These are phyloP conservation scores for Limnodromus scolopaceus DNA, from an alignment of 2,797 vertebrate species.

Conservation along the genomic window DNA sequence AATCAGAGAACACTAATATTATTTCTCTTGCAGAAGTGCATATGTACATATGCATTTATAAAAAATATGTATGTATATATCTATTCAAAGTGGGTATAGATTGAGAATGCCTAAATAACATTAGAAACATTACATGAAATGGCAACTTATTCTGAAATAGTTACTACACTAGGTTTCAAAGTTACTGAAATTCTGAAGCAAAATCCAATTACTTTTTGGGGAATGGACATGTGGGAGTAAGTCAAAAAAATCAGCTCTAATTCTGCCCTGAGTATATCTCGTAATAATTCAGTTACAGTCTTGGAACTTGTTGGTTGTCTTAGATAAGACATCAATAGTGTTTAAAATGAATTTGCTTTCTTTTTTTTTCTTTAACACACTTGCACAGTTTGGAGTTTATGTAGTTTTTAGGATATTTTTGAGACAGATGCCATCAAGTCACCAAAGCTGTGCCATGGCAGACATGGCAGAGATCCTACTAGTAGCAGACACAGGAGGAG, in stretches of 20 bases:
- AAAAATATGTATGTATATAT: rapidly evolving
- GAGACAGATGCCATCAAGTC: not conserved
- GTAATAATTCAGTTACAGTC: not conserved
- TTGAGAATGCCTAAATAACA: not conserved
- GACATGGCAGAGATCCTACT: not conserved
- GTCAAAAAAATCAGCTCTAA: not conserved
- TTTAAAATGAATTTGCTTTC: not conserved
- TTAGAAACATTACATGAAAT: not conserved
- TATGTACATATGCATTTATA: not conserved
- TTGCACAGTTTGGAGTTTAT: not conserved
- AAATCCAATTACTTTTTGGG: not conserved
- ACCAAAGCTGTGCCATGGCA: not conserved
- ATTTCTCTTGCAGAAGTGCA: not conserved
- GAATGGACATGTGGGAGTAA: not conserved
- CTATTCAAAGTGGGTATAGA: not conserved
- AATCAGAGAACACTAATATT: not conserved
- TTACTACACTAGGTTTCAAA: not conserved
- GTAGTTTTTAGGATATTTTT: not conserved
- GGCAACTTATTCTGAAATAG: not conserved
- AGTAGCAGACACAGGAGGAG: not conserved
- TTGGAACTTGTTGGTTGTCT: not conserved
- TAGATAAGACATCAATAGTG: rapidly evolving
- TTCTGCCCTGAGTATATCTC: not conserved
- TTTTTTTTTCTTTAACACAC: not conserved
- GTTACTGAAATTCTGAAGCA: not conserved